A percentile compares a stretch with the other conserved stretches of the same genome.
Evolutionary conservation across 2,797 vertebrate genomes (phyloP).

Genomic region (Megalops cyprinoides): DNA sequence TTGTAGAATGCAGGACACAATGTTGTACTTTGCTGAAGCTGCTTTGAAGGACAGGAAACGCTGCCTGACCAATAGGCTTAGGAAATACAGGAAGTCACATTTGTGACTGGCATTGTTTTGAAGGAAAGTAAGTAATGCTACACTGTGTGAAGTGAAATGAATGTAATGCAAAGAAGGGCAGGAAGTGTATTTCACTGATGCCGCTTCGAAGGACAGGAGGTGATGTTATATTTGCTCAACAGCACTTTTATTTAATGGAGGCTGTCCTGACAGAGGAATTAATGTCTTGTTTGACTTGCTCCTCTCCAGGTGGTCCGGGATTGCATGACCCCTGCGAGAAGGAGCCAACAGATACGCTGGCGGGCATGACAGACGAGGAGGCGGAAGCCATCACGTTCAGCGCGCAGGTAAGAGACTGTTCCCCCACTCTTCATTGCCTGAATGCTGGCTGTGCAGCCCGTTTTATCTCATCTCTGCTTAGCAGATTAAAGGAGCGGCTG

Average conservation of each 20-base stretch:
- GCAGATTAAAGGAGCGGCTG: constrained; percentile 34
- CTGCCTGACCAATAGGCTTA: not conserved
- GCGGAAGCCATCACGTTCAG: constrained; percentile 92
- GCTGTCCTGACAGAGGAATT: not conserved
- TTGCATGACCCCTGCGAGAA: constrained; percentile 96
- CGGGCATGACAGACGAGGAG: constrained; percentile 87
- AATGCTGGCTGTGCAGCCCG: constrained; percentile 14
- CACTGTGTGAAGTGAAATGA: no score
- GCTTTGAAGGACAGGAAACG: not conserved
- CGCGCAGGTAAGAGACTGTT: constrained; percentile 82
- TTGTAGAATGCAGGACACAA: constrained; percentile 11
- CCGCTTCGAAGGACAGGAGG: constrained; percentile 22
- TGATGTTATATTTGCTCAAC: not conserved
- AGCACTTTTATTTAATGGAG: no score
- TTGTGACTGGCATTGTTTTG: not conserved
- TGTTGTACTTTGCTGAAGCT: not conserved
- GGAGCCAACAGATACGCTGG: constrained; percentile 89
- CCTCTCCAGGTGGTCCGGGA: constrained; percentile 87
- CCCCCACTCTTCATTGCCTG: not conserved
- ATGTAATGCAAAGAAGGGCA: not conserved
- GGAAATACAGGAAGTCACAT: not conserved
- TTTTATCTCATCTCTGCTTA: constrained; percentile 45
- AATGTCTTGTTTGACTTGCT: not conserved
- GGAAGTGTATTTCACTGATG: constrained; percentile 16
- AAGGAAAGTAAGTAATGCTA: not conserved